Percentiles rank a stretch among this genome's conserved stretches.
Conservation (phyloP, 2,797 vertebrate species). For the Epinephelus malabaricus region DNA sequence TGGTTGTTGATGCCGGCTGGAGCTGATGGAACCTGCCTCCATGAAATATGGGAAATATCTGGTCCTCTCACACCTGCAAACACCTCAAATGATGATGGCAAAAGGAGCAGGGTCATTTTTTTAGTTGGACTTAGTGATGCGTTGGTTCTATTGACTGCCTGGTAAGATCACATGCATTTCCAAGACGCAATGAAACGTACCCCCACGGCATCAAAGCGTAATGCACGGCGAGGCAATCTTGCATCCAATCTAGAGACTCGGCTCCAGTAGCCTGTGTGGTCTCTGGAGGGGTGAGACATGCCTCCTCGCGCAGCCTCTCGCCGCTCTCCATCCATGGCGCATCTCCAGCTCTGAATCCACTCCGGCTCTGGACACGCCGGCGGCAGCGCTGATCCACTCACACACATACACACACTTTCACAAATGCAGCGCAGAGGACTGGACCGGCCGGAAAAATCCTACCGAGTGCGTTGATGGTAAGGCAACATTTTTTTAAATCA, state of each 20-base stretch:
- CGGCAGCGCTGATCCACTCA: conserved; percentile 30
- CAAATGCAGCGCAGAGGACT: conserved; percentile 40
- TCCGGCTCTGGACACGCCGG: conserved; percentile 46
- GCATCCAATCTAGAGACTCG: conserved; percentile 61
- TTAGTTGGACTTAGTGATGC: neutral
- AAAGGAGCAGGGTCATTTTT: neutral
- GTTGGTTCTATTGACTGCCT: conserved; percentile 16
- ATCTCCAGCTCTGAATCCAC: conserved; percentile 64
- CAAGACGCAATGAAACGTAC: conserved; percentile 52
- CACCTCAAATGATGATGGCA: conserved; percentile 13
- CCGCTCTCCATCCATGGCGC: conserved; percentile 61
- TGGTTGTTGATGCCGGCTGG: conserved; percentile 54
- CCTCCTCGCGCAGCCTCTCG: conserved; percentile 52
- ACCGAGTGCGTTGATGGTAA: conserved; percentile 62
- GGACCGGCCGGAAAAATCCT: conserved; percentile 28
- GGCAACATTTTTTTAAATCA: conserved; percentile 2
- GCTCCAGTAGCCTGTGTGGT: conserved; percentile 46
- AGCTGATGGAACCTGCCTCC: conserved; percentile 48
- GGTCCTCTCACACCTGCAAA: conserved; percentile 18
- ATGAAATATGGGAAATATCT: conserved; percentile 18
- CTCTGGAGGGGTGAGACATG: conserved; percentile 45
- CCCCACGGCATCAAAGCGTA: conserved; percentile 46
- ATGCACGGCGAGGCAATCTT: conserved; percentile 49
- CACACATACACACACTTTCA: conserved; percentile 14
- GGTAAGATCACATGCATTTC: conserved; percentile 32